Percentiles rank a stretch among this genome's conserved stretches.
Evolutionary conservation across 2,888 invertebrate species (phyloP).

Genomic region (Eupelmus urozonus): DNA sequence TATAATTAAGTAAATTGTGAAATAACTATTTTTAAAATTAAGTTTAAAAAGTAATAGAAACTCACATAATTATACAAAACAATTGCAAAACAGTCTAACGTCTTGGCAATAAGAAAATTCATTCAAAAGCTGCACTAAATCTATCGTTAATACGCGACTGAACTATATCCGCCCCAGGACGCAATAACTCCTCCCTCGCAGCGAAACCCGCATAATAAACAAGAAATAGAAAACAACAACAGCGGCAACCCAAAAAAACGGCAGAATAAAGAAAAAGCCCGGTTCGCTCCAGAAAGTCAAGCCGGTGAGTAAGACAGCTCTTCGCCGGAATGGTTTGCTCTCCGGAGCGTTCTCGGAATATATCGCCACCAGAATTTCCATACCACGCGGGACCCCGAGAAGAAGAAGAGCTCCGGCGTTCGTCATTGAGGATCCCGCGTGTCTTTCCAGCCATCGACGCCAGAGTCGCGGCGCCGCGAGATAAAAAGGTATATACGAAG

Average conservation of each 20-base stretch:
- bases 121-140: too few species aligned
- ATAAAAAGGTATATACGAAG: constrained; percentile 62
- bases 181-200: not conserved
- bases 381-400: constrained; percentile 21
- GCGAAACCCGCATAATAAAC: not conserved
- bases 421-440: constrained; percentile 7
- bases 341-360: not conserved
- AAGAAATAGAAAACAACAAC: not conserved
- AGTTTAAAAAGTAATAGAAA: too few species aligned
- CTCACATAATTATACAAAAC: too few species aligned
- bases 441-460: not conserved
- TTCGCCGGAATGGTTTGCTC: constrained; percentile 9
- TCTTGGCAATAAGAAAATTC: too few species aligned
- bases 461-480: too few species aligned
- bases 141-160: too few species aligned
- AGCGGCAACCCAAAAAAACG: not conserved
- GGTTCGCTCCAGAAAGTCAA: not conserved
- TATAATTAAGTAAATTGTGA: too few species aligned
- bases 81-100: too few species aligned
- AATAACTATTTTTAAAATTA: too few species aligned
- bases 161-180: too few species aligned
- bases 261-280: too few species aligned
- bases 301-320: not conserved
- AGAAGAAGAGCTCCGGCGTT: not conserved
- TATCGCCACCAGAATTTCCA: constrained; percentile 23